phyloP scores from a whole-genome alignment of 2,888 invertebrate genomes.

The Tipula lateralis region DNA sequence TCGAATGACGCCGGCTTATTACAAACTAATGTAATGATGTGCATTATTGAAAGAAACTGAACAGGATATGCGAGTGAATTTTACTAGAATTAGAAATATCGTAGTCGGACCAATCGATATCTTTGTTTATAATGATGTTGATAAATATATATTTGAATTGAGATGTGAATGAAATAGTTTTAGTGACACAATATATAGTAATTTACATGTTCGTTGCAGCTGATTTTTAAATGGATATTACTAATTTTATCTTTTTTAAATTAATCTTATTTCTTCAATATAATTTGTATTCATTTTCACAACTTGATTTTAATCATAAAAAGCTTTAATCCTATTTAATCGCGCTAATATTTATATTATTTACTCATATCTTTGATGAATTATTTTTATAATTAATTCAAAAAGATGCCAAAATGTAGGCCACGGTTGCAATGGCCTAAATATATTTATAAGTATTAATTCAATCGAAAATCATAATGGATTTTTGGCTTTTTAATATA shows the following conservation, averaged over 20 bases:
- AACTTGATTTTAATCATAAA: neutral
- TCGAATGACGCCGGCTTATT: no score
- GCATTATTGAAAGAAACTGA: no score
- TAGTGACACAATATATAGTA: no score
- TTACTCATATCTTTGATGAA: neutral
- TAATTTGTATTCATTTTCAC: neutral
- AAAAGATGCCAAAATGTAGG: neutral
- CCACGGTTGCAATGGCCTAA: neutral
- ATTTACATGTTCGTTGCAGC: no score
- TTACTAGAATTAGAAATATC: no score
- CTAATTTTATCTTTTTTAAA: neutral
- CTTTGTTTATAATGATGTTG: no score
- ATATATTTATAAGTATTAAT: neutral
- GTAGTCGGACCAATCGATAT: no score
- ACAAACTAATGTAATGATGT: no score
- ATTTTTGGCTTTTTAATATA: neutral
- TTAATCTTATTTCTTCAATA: neutral
- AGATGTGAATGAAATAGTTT: no score
- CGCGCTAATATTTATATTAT: neutral
- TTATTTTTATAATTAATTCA: neutral
- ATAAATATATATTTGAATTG: no score
- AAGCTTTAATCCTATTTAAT: neutral
- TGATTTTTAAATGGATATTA: neutral
- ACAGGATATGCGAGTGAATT: no score
- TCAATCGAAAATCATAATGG: neutral